Base-by-base conservation (phyloP, 2,888 invertebrate species). In the Hesperia comma region DNA sequence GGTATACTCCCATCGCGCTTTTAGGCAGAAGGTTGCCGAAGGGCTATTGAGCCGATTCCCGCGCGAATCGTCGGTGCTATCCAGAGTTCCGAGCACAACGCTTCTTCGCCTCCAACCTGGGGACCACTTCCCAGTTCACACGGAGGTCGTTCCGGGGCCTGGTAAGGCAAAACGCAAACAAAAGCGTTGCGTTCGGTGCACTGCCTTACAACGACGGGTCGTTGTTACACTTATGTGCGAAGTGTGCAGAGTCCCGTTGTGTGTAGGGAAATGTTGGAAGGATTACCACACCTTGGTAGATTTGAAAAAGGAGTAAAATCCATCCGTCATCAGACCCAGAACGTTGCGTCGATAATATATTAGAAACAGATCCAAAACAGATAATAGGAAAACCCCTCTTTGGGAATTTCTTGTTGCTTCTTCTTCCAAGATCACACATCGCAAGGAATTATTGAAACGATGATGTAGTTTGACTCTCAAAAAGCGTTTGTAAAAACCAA, bases 1-100 rank as follows among this genome's bases (percentile, higher is more conserved):
- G 1, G 14, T 17, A n/a, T 33, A 15, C 17, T 43, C 49, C 2
- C 61, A 51, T 8, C 26, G 61, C 12, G 4, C 51, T 14, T 51
- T 61, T 17, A 21, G 51, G 15, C 14, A 2, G 49, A 49, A 14
- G 26, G 17, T 61, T 3, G 61, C 61, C n/a, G 58, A 58, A 10
- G 43, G 58, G 21, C 40, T 58, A 12, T 19, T 58, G 10, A 41
- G 19, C 37, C 57, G 57, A 3, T 40, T n/a, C 32, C 32, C 32
- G n/a, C 53, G 53, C 49, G 19, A 14, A 17, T 8, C 46, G 6
- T 46, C 41, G 41, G 41, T 6, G 8, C 46, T 8, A 46, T 17
- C 3, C 46, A 46, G 17, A 5, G 46, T 8, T 17, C 46, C 17
- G 46, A 2, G 6, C 46, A 17, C 17, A 17, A 6, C 46, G 46